A percentile compares a stretch with the other conserved stretches of the same genome.
These are phyloP conservation scores for Brachyalestes nurse DNA, from an alignment of 2,797 vertebrate species.

Conservation along the genomic window DNA sequence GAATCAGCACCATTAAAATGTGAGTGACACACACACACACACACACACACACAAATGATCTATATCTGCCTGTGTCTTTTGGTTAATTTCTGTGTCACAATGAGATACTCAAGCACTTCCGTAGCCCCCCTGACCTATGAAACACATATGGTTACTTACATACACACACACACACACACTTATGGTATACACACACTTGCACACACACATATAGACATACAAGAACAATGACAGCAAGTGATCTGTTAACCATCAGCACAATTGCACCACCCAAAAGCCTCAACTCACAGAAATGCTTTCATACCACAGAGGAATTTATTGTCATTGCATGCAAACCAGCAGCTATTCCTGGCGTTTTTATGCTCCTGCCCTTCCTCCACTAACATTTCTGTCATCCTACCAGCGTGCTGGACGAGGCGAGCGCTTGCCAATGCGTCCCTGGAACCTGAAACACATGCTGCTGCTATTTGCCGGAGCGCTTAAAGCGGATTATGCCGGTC, in stretches of 20 bases:
- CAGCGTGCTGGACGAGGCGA: conserved; percentile 49
- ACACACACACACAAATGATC: conserved; percentile 47
- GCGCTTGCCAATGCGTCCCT: conserved; percentile 61
- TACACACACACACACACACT: neutral
- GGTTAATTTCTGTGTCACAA: neutral
- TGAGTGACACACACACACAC: conserved; percentile 66
- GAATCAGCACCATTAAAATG: conserved; percentile 67
- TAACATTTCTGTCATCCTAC: conserved; percentile 60
- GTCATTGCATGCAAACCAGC: conserved; percentile 45
- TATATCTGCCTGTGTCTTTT: conserved; percentile 24
- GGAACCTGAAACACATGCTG: conserved; percentile 65
- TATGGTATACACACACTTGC: neutral
- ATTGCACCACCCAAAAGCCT: conserved; percentile 23
- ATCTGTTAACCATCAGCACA: conserved; percentile 29
- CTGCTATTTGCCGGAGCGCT: conserved; percentile 41
- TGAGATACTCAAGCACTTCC: neutral
- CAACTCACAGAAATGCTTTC: conserved; percentile 47
- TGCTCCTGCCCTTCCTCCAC: conserved; percentile 44
- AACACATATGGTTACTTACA: neutral
- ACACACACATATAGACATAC: conserved; percentile 16
- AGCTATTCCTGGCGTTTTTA: conserved; percentile 42
- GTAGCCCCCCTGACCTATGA: neutral
- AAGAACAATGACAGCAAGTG: conserved; percentile 31
- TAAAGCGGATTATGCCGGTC: conserved; percentile 43
- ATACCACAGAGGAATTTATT: conserved; percentile 47